Evolutionary conservation across 1,140 invertebrate species (phyloP), one percentile per base, ranked within the genome.

Genomic region (Caenorhabditis briggsae): DNA sequence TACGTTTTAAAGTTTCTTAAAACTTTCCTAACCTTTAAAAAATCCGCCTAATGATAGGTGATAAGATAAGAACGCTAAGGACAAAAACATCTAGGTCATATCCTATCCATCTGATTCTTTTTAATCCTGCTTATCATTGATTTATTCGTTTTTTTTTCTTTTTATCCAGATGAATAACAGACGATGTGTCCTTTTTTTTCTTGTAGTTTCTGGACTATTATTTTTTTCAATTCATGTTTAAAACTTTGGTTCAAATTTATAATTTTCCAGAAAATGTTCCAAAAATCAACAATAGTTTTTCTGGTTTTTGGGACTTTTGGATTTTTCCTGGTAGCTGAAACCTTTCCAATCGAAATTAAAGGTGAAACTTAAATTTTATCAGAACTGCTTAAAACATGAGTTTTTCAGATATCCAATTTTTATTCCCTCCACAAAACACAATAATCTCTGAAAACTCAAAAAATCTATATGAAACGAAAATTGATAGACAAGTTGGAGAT

Each of bases 351-450:
- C 5, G 64, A 70, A 46, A 70, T 33, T 1, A 33, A 33, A 33
- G 33, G 33, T 33, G n/a, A n/a, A 33, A 33, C 33, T 33, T n/a
- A n/a, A n/a, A n/a, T n/a, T n/a, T n/a, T n/a, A n/a, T n/a, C n/a
- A n/a, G n/a, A n/a, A n/a, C n/a, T n/a, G n/a, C n/a, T 65, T 41
- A 65, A 65, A 65, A 43, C 43, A 16, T 65, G 8, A 5, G 3
- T 50, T 14, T 14, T 78, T 23, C 70, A 78, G 70, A 78, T 50
- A 78, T 78, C 12, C 18, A 78, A 78, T 50, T 53, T 46, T n/a
- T 78, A n/a, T 78, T 78, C 70, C 70, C 70, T 11, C 70, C 70
- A 20, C 70, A 78, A 78, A 78, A 78, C 20, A 78, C 70, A 50
- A 50, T 78, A 20, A 8, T 50, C 12, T 12, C 70, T 2, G 46